A percentile compares a stretch with the other conserved stretches of the same genome.
Conservation (phyloP, 2,113 vertebrate species). For the Athene noctua region DNA sequence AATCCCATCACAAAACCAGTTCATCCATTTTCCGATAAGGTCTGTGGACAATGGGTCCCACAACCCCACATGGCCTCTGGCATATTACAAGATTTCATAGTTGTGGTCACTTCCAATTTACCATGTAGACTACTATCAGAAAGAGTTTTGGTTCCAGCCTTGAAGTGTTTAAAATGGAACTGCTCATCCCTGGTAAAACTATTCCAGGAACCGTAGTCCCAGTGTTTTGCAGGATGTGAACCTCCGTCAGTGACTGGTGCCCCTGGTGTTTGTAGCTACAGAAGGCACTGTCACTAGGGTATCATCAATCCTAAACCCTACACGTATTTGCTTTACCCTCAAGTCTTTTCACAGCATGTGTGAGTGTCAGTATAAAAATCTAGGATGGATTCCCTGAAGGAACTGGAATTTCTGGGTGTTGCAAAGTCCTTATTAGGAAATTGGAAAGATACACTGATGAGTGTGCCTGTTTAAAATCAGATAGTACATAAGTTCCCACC, state of each 20-base stretch:
- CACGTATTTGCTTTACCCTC: background rate
- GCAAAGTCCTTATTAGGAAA: conserved; percentile 65
- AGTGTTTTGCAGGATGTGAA: background rate
- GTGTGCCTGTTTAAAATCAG: conserved; percentile 63
- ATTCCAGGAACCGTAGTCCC: background rate
- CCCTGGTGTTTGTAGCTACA: background rate
- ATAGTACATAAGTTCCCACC: conserved; percentile 48
- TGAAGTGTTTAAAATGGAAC: background rate
- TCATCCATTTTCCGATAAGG: background rate
- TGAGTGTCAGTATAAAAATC: conserved; percentile 11
- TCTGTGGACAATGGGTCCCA: conserved; percentile 29
- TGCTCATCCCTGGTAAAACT: background rate
- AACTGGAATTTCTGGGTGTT: conserved; percentile 66
- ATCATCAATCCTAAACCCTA: background rate
- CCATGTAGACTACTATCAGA: background rate
- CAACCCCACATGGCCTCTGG: background rate
- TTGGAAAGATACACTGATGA: conserved; percentile 50
- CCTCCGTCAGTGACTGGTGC: background rate
- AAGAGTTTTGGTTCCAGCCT: background rate
- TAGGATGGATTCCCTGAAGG: conserved; percentile 38
- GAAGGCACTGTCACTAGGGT: background rate
- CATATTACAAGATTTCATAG: background rate
- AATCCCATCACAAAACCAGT: background rate
- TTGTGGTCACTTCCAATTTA: conserved; percentile 18
- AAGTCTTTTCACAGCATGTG: conserved; percentile 24